Conservation (phyloP, 1,140 invertebrate species). For the Bombus breviceps region DNA sequence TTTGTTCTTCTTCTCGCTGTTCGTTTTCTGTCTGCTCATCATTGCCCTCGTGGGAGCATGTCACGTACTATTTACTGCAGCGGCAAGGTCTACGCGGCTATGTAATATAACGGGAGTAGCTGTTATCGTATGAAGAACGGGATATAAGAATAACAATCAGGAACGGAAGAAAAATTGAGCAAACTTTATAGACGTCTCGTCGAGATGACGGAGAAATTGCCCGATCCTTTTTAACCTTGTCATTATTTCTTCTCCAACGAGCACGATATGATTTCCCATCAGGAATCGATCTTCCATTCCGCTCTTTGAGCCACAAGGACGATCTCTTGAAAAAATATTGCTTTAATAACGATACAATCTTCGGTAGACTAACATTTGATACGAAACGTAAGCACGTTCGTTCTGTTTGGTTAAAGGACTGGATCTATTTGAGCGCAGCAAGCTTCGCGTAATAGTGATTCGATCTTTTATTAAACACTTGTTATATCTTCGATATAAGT, state of each 20-base stretch:
- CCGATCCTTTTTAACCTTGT: conserved; percentile 21
- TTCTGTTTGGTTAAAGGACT: not conserved
- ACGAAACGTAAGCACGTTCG: not conserved
- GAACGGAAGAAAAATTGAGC: conserved; percentile 39
- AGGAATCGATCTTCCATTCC: conserved; percentile 12
- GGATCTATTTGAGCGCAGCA: not conserved
- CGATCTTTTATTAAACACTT: not conserved
- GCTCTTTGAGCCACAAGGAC: not conserved
- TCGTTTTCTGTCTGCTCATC: too few relatives aligned
- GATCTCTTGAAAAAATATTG: conserved; percentile 35
- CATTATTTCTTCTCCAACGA: conserved; percentile 18
- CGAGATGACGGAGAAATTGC: conserved; percentile 10
- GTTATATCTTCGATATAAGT: too few relatives aligned
- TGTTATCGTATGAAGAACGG: conserved; percentile 39
- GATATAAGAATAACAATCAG: conserved; percentile 53
- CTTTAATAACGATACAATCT: conserved; percentile 25
- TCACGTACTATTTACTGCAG: conserved; percentile 44
- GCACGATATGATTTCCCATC: conserved; percentile 13
- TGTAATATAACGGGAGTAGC: conserved; percentile 37
- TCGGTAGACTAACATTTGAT: conserved; percentile 15
- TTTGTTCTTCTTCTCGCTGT: not conserved
- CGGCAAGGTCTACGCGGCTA: not conserved
- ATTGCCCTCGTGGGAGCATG: conserved; percentile 6
- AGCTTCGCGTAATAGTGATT: not conserved
- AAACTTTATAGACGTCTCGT: conserved; percentile 20